Evolutionary conservation across 2,113 vertebrate species (phyloP).

Genomic region (Dipodomys ordii): DNA sequence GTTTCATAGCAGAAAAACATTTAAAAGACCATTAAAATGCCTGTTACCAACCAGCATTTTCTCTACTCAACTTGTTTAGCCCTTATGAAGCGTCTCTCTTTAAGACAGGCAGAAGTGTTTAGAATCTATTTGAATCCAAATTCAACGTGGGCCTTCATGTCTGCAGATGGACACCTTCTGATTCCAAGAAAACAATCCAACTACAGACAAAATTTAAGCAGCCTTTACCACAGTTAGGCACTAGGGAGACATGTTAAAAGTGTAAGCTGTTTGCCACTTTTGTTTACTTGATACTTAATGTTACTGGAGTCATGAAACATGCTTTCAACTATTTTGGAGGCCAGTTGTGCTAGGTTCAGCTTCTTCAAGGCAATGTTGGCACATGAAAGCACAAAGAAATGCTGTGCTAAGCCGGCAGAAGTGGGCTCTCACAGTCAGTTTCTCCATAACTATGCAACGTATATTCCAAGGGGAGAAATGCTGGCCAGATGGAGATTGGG

Average conservation of each 20-base stretch:
- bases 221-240: conserved; percentile 89
- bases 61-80: conserved; percentile 80
- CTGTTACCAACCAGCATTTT: conserved; percentile 83
- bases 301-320: not conserved
- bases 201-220: conserved; percentile 80
- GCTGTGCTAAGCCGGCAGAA: too few species aligned
- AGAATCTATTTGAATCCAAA: conserved; percentile 81
- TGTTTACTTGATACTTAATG: not conserved
- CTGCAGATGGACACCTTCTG: conserved; percentile 83
- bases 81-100: conserved; percentile 78
- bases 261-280: conserved; percentile 70
- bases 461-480: too few species aligned
- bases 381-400: too few species aligned
- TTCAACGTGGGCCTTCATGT: conserved; percentile 80
- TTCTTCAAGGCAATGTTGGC: too few species aligned
- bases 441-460: too few species aligned
- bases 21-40: conserved; percentile 85
- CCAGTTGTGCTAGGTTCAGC: too few species aligned
- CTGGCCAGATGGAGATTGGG: too few species aligned
- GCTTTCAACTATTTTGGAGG: too few species aligned
- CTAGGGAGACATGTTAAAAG: conserved; percentile 85
- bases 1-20: conserved; percentile 90
- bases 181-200: conserved; percentile 74
- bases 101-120: conserved; percentile 79
- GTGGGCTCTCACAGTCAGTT: too few species aligned